Conservation (phyloP, 92 coral and sea anemone species). For the Porites divaricata region DNA sequence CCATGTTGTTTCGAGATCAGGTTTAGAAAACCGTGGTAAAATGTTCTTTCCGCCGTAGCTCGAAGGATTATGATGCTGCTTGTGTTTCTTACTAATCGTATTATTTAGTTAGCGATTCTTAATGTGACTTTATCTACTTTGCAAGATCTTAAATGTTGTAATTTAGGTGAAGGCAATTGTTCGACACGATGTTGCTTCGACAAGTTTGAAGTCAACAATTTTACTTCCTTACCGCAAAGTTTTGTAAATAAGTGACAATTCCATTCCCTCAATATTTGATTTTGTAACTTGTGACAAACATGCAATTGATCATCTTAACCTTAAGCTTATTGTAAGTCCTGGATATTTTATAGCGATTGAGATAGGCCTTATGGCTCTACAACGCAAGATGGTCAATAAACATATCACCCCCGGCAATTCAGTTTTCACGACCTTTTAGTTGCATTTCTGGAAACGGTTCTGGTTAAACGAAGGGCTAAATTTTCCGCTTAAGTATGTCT, state of each 20-base stretch:
- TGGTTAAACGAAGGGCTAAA: no score
- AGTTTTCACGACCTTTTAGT: no score
- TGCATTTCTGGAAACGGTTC: no score
- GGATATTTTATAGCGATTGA: not conserved
- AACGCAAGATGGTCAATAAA: no score
- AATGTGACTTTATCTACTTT: not conserved
- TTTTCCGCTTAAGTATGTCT: no score
- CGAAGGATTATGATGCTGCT: not conserved
- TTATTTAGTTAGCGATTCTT: not conserved
- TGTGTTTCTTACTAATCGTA: not conserved
- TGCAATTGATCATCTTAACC: no score
- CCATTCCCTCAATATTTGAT: not conserved
- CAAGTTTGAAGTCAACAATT: slow-evolving; percentile 1
- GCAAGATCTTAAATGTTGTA: not conserved
- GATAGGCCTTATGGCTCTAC: slow-evolving; percentile 1
- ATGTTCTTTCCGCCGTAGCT: not conserved
- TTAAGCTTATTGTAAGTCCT: slow-evolving; percentile 1
- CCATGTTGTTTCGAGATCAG: slow-evolving; percentile 48
- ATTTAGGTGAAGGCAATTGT: not conserved
- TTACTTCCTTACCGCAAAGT: slow-evolving; percentile 1
- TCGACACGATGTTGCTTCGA: slow-evolving; percentile 10
- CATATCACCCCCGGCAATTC: no score
- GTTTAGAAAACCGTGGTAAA: slow-evolving; percentile 2
- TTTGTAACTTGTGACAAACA: not conserved
- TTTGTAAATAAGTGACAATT: not conserved